Evolutionary conservation across 2,797 vertebrate genomes (phyloP).

Genomic region (Melanotaenia boesemani): DNA sequence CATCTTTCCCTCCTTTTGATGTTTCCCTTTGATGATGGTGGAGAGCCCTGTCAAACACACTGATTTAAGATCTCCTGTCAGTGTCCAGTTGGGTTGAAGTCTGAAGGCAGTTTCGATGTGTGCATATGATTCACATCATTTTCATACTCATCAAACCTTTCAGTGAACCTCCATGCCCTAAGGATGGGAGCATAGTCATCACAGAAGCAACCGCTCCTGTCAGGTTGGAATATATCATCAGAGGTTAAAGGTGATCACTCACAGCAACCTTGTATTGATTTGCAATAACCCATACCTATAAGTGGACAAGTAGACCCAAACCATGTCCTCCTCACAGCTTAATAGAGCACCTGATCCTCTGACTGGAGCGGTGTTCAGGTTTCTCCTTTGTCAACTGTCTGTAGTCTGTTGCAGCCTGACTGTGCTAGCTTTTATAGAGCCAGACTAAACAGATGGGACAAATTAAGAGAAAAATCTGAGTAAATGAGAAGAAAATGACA

Average conservation of each 20-base stretch:
- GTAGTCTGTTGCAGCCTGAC: neutral
- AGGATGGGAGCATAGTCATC: neutral
- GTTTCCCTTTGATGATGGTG: neutral
- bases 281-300: slow-evolving; percentile 1
- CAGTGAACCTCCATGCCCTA: neutral
- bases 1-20: neutral
- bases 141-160: slow-evolving; percentile 9
- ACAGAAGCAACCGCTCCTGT: neutral
- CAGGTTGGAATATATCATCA: slow-evolving; percentile 1
- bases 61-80: neutral
- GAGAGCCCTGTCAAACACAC: neutral
- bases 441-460: slow-evolving; percentile 1
- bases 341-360: neutral
- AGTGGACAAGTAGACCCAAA: neutral
- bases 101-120: neutral
- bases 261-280: slow-evolving; percentile 14
- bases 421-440: neutral
- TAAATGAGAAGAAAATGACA: neutral
- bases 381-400: neutral
- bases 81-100: neutral
- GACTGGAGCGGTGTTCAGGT: neutral
- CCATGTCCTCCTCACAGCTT: neutral
- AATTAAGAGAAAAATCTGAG: slow-evolving; percentile 2
- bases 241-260: slow-evolving; percentile 1
- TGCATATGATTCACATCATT: slow-evolving; percentile 1